Evolutionary conservation across 2,888 invertebrate genomes (phyloP).

Genomic region (Acanthococcus lagerstroemiae): DNA sequence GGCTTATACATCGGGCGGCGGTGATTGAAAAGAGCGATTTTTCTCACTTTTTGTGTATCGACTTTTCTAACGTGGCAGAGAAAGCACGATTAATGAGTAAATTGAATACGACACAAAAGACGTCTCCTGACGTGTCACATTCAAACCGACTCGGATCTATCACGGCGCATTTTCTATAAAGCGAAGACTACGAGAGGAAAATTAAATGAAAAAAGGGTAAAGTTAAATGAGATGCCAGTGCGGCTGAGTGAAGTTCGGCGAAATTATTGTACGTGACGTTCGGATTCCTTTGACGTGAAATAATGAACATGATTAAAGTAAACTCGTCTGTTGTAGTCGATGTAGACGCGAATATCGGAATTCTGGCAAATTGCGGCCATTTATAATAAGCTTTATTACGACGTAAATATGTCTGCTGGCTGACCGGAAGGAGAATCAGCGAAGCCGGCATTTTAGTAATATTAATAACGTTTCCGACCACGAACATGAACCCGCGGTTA

Average conservation of each 20-base stretch:
- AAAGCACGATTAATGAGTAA: no score
- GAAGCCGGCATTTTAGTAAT: background rate
- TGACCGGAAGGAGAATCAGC: background rate
- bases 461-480: background rate
- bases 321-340: background rate
- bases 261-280: constrained; percentile 14
- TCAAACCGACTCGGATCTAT: no score
- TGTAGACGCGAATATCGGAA: constrained; percentile 5
- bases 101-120: no score
- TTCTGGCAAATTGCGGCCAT: constrained; percentile 3
- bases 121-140: no score
- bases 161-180: no score
- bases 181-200: no score
- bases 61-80: no score
- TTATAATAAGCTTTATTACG: background rate
- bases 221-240: background rate
- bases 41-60: no score
- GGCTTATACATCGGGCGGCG: no score
- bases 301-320: constrained; percentile 9
- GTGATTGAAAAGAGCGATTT: no score
- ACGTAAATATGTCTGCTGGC: background rate
- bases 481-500: no score
- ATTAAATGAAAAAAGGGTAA: no score
- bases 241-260: background rate
- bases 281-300: constrained; percentile 8